A percentile compares a stretch with the other conserved stretches of the same genome.
Conservation (phyloP, 1,140 invertebrate species). For the Ganaspis sp. region DNA sequence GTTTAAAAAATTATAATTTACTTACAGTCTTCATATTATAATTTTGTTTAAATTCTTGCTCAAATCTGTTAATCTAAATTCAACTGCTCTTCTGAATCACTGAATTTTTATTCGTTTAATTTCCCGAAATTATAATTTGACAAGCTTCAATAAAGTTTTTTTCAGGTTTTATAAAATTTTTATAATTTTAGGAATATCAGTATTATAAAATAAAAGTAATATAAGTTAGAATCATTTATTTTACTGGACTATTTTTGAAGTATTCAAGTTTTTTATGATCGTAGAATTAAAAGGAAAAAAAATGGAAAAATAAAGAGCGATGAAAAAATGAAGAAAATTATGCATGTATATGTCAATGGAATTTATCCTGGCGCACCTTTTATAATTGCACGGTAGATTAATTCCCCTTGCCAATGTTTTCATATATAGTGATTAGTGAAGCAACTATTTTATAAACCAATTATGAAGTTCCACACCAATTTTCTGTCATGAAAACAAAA, state of each 20-base stretch:
- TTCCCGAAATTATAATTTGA: too few relatives aligned
- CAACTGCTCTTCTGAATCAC: neutral
- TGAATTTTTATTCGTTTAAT: too few relatives aligned
- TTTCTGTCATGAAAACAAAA: neutral
- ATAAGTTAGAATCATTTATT: neutral
- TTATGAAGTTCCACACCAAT: neutral
- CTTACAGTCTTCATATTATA: too few relatives aligned
- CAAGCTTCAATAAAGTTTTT: too few relatives aligned
- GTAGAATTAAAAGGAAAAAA: neutral
- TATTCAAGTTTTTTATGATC: neutral
- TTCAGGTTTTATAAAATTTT: too few relatives aligned
- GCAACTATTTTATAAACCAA: conserved; percentile 55
- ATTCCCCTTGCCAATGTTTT: conserved; percentile 59
- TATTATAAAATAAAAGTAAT: conserved; percentile 14
- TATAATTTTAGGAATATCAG: neutral
- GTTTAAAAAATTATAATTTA: neutral
- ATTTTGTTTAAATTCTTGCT: too few relatives aligned
- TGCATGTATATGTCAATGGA: conserved; percentile 42
- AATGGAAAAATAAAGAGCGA: neutral
- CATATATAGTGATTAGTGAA: conserved; percentile 52
- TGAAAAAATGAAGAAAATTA: conserved; percentile 20
- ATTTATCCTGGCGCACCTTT: conserved; percentile 63
- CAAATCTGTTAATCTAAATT: too few relatives aligned
- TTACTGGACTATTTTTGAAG: conserved; percentile 14
- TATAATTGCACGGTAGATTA: conserved; percentile 60